Base-by-base conservation (phyloP, 1,140 invertebrate species). In the Lordiphosa collinella region DNA sequence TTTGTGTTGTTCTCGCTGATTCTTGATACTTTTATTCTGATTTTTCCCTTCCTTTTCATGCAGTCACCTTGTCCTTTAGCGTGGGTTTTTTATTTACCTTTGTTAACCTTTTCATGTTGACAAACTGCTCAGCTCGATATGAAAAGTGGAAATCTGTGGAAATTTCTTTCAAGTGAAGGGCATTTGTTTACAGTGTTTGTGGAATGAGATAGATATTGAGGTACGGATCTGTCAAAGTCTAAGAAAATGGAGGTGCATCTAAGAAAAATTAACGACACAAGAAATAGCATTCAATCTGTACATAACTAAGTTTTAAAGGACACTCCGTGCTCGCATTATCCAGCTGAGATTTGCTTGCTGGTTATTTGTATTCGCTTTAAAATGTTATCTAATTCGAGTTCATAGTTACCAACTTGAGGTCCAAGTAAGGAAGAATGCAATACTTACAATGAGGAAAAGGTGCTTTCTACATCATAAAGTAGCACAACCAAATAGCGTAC, bases 41-140 rank as follows among this genome's bases (percentile, higher is more conserved):
- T 22, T 10, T 37, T 58, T 53, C 46, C 16, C 22, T 62, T 62
- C 9, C 47, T 35, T 59, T 44, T 71, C 52, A 54, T 71, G 51
- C 62, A 66, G 56, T 66, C 66, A 61, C 62, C 51, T 60, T 70
- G 54, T 52, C 35, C 56, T 61, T 63, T 56, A 36, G 35, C 61
- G 53, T 75, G 62, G 22, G 22, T 25, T 25, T 64, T 62, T 82
- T 82, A 82, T 82, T 71, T 76, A 82, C 78, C 71, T 80, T 80
- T 82, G 78, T 84, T 82, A 76, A 76, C 76, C 66, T 75, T 76
- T 76, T 84, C 72, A 52, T 76, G 76, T 76, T 67, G 76, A 75
- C 75, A 67, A 82, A 75, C 71, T 75, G 57, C 50, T 16, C 36
- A 32, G 9, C 31, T 14, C 44, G 61, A 71, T 71, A 61, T 64